Percentiles rank a stretch among this genome's conserved stretches.
Conservation (phyloP, 2,888 invertebrate genomes). For the Thalpophila matura region DNA sequence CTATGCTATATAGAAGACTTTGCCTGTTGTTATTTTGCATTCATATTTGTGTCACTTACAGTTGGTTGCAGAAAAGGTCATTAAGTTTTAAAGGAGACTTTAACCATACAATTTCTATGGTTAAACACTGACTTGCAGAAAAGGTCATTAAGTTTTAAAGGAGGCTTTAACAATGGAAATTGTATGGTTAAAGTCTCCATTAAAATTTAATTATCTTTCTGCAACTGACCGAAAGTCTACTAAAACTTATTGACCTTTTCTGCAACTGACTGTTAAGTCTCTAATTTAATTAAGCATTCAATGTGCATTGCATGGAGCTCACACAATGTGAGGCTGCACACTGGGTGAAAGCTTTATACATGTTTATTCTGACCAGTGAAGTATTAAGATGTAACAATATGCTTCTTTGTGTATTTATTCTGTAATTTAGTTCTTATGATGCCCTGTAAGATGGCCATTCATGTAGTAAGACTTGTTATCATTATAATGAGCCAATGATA, state of each 20-base stretch:
- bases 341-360: neutral
- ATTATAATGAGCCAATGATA: neutral
- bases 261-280: too few species aligned
- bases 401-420: constrained; percentile 6
- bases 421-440: neutral
- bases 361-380: neutral
- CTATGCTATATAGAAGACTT: neutral
- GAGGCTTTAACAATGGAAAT: too few species aligned
- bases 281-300: too few species aligned
- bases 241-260: too few species aligned
- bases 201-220: too few species aligned
- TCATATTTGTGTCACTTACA: neutral
- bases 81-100: too few species aligned
- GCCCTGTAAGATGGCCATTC: neutral
- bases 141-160: too few species aligned
- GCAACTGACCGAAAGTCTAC: too few species aligned
- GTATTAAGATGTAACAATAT: neutral
- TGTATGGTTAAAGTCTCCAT: too few species aligned
- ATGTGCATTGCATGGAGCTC: constrained; percentile 25
- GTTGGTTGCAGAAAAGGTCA: too few species aligned
- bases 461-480: neutral
- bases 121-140: too few species aligned
- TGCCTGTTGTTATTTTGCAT: constrained; percentile 3
- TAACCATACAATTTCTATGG: too few species aligned
- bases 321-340: neutral